Evolutionary conservation across 2,797 vertebrate species (phyloP).

Genomic region (Ambastaia sidthimunki): DNA sequence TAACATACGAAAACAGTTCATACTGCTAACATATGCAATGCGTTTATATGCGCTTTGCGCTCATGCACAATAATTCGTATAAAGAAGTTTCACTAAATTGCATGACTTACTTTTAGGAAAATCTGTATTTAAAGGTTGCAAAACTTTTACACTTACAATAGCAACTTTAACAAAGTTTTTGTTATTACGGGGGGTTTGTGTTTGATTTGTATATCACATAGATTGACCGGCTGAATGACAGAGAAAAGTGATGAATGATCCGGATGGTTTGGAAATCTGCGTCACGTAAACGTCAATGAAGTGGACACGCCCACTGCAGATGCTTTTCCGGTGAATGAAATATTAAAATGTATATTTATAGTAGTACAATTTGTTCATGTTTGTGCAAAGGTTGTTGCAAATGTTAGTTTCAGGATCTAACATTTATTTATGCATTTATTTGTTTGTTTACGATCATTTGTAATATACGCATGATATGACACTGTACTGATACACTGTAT

Average conservation of each 20-base stretch:
- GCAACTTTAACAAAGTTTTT: background rate
- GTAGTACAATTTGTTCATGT: too few relatives aligned
- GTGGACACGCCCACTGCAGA: background rate
- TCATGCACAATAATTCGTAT: background rate
- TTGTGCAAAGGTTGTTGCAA: background rate
- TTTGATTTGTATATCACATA: background rate
- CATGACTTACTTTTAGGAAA: background rate
- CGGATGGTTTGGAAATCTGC: background rate
- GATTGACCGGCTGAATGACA: background rate
- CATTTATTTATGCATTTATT: background rate
- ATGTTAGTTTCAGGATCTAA: background rate
- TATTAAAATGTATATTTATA: background rate
- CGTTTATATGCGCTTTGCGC: background rate
- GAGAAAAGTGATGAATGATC: background rate
- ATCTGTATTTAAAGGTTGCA: background rate
- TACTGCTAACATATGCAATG: background rate
- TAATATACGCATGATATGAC: too few relatives aligned
- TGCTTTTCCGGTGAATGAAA: background rate
- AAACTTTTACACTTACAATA: background rate
- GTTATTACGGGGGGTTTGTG: background rate
- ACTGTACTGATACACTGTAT: too few relatives aligned
- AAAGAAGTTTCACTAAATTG: background rate
- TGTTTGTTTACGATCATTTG: too few relatives aligned
- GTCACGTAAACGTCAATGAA: background rate
- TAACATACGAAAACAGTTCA: background rate